Base-by-base conservation (phyloP, 2,113 vertebrate species). In the Zingel zingel region DNA sequence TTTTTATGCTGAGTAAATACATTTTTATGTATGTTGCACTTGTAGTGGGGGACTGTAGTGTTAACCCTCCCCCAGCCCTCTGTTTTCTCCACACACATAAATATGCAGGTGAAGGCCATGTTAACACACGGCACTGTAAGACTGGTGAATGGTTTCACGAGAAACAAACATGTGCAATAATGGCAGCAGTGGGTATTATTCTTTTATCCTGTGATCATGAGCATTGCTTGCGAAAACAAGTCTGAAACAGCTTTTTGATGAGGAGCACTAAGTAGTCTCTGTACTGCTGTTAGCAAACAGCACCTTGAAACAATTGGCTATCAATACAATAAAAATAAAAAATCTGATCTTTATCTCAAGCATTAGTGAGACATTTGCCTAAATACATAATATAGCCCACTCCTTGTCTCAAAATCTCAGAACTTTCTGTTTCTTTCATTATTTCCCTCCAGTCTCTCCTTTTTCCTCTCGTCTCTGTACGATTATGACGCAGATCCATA, bases 1-100 rank as follows among this genome's bases (percentile, higher is more conserved):
- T 77, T 68, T 91, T 93, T 86, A 84, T 92, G 89, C 91, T 89
- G 89, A 91, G 77, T 79, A 53, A 71, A 83, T 82, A 66, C 77
- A 45, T 84, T 88, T 86, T 75, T n/a, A 84, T 74, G 70, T 85
- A 89, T 86, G 81, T 74, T 83, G 72, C 47, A 79, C 78, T 62
- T 82, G 79, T 79, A 74, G 54, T 30, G 21, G 76, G 65, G 48
- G 64, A 59, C 43, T 63, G 73, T 54, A 16, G 47, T 16, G 27
- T 83, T 84, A 82, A 77, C 70, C 77, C 77, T 66, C 71, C 82
- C 76, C 48, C 79, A 61, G 47, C 36, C 66, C 57, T 59, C 15
- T 63, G 58, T 50, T 33, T 69, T 70, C 43, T 75, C 48, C 47
- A 73, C 64, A 50, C 33, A 77, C 57, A 65, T 71, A 25, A 62